Percentiles rank a stretch among this genome's conserved stretches.
These are phyloP conservation scores for Sebastes fasciatus DNA, from an alignment of 2,113 vertebrate genomes.

Conservation along the genomic window DNA sequence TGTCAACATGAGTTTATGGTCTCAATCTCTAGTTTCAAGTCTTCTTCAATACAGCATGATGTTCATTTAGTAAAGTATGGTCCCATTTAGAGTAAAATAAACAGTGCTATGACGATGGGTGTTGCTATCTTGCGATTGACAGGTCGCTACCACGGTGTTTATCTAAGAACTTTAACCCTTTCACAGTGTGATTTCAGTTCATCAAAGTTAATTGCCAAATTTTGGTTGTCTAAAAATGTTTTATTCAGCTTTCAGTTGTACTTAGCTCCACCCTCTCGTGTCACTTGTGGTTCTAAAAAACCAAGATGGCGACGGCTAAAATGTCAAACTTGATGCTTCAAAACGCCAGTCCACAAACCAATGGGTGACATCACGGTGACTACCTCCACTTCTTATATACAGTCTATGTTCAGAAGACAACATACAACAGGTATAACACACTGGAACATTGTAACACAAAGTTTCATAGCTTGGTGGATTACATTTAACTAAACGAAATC, in stretches of 20 bases:
- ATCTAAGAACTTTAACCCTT: too few relatives aligned
- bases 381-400: background rate
- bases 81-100: background rate
- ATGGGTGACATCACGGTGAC: background rate
- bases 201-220: too few relatives aligned
- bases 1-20: background rate
- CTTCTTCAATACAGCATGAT: background rate
- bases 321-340: background rate
- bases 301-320: background rate
- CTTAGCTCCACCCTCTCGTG: background rate
- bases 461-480: background rate
- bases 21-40: background rate
- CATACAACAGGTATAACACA: background rate
- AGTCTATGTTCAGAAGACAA: background rate
- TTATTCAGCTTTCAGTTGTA: background rate
- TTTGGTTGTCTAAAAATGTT: too few relatives aligned
- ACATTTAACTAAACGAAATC: background rate
- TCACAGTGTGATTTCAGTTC: too few relatives aligned
- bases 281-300: background rate
- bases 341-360: background rate
- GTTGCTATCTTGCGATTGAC: background rate
- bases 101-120: too few relatives aligned
- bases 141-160: background rate
- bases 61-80: background rate
- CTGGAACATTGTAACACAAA: background rate